Conservation (phyloP, 2,797 vertebrate species). For the Odontamblyopus rebecca region DNA sequence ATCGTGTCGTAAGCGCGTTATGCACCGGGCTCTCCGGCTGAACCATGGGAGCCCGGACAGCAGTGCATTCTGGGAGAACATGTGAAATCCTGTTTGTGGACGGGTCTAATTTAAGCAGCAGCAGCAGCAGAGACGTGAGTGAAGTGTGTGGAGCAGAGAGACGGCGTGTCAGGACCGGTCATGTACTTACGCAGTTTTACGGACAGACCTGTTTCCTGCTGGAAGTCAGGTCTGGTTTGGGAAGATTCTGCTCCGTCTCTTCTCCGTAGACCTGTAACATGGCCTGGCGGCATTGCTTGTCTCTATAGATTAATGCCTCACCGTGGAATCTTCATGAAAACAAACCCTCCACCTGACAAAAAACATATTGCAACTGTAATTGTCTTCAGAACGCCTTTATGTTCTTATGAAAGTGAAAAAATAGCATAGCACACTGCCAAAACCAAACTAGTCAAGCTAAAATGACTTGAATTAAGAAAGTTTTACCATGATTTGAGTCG, state of each 20-base stretch:
- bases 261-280: no score
- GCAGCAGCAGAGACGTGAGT: slow-evolving; percentile 20
- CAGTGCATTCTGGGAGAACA: slow-evolving; percentile 70
- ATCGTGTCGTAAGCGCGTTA: slow-evolving; percentile 75
- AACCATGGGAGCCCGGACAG: slow-evolving; percentile 61
- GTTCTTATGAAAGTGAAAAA: no score
- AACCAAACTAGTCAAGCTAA: no score
- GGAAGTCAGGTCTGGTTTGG: not conserved
- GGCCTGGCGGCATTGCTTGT: no score
- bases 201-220: not conserved
- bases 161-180: slow-evolving; percentile 9
- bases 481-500: no score
- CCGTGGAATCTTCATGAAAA: no score
- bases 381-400: no score
- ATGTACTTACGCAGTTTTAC: not conserved
- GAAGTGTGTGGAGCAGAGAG: slow-evolving; percentile 23
- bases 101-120: slow-evolving; percentile 65
- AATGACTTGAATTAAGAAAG: no score
- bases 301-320: no score
- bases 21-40: slow-evolving; percentile 63
- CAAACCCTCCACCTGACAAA: no score
- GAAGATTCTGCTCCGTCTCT: not conserved
- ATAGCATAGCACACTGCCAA: no score
- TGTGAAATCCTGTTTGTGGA: slow-evolving; percentile 76
- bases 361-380: no score